Evolutionary conservation across 2,888 invertebrate genomes (phyloP).

Genomic region (Tridacna gigas): DNA sequence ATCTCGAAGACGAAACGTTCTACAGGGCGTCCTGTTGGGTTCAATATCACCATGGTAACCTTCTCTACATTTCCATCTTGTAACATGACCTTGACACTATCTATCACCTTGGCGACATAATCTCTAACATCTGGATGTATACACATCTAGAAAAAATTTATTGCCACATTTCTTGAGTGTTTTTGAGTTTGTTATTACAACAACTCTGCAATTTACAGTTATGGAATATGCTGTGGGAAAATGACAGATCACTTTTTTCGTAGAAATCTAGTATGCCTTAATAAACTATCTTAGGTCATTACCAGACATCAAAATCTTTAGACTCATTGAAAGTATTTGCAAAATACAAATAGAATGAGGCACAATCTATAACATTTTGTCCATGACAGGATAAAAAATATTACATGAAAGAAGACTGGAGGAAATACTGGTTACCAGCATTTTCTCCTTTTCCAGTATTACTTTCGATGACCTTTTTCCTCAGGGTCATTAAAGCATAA

Average conservation of each 20-base stretch:
- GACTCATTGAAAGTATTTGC: too few relatives aligned
- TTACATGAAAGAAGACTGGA: neutral
- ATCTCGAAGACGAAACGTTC: slow-evolving; percentile 81
- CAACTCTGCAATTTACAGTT: too few relatives aligned
- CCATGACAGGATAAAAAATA: too few relatives aligned
- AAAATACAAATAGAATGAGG: too few relatives aligned
- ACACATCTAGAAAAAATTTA: slow-evolving; percentile 72
- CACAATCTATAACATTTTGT: too few relatives aligned
- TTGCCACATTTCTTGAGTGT: too few relatives aligned
- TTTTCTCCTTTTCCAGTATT: neutral
- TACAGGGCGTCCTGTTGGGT: slow-evolving; percentile 63
- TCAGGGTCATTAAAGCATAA: neutral
- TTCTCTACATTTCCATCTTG: slow-evolving; percentile 69
- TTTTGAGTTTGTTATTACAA: too few relatives aligned
- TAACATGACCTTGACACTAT: slow-evolving; percentile 72
- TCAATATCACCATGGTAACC: slow-evolving; percentile 75
- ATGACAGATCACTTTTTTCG: too few relatives aligned
- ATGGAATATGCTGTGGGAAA: too few relatives aligned
- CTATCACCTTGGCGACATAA: slow-evolving; percentile 73
- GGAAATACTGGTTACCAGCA: neutral
- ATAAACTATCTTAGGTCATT: too few relatives aligned
- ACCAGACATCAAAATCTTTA: too few relatives aligned
- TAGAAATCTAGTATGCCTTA: too few relatives aligned
- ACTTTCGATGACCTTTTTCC: neutral
- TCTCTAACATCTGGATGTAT: slow-evolving; percentile 79